Conservation (phyloP, 2,113 vertebrate genomes). For the Todiramphus saurophagus region DNA sequence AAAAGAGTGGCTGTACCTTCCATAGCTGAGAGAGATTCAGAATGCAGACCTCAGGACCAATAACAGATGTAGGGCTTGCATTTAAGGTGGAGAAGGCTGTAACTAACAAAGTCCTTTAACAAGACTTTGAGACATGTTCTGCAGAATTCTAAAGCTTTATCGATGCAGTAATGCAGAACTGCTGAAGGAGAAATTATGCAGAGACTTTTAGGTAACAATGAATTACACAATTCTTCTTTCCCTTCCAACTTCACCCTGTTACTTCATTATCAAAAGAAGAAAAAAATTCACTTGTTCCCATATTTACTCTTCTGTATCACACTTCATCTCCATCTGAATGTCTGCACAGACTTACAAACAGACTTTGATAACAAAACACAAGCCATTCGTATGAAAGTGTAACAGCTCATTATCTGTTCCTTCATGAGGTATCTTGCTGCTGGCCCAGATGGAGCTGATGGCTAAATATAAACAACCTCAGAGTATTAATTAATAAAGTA, state of each 20-base stretch:
- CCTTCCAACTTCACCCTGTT: neutral
- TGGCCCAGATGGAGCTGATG: slow-evolving; percentile 53
- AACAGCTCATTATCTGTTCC: slow-evolving; percentile 43
- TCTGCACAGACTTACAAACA: slow-evolving; percentile 34
- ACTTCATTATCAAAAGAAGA: neutral
- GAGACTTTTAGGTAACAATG: neutral
- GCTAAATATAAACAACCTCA: slow-evolving; percentile 58
- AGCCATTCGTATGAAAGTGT: slow-evolving; percentile 12
- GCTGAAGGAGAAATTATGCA: neutral
- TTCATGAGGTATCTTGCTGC: slow-evolving; percentile 35
- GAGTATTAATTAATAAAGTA: slow-evolving; percentile 62
- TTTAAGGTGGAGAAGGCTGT: neutral
- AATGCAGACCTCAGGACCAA: neutral
- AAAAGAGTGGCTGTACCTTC: neutral
- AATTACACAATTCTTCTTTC: neutral
- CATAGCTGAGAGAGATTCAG: neutral
- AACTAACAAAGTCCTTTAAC: neutral
- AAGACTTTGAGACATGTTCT: neutral
- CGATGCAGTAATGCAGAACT: neutral
- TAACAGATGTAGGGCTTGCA: neutral
- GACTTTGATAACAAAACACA: slow-evolving; percentile 30
- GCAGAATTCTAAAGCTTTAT: neutral
- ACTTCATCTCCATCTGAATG: neutral
- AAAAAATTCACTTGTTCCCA: neutral
- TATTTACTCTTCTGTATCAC: neutral